Percentiles rank a stretch among this genome's conserved stretches.
phyloP scores from a whole-genome alignment of 2,113 vertebrate genomes.

The Nannobrachium achirus region DNA sequence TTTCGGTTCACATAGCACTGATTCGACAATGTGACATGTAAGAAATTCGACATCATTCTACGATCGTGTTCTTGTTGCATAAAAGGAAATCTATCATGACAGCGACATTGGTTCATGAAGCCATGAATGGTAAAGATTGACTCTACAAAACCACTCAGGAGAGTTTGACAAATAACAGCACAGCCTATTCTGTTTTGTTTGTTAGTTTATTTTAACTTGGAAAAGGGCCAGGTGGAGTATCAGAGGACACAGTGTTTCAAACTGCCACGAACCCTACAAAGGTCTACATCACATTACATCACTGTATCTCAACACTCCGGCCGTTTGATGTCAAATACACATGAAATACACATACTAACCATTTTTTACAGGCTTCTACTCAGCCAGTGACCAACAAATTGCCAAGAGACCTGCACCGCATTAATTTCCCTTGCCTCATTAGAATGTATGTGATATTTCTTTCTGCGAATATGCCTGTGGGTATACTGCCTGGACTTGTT shows the following conservation, averaged over 20 bases:
- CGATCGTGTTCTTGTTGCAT: background rate
- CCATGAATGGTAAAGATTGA: background rate
- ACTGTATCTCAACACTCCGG: too few relatives aligned
- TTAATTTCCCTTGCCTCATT: too few relatives aligned
- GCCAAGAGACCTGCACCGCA: too few relatives aligned
- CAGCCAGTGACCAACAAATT: too few relatives aligned
- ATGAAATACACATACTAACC: too few relatives aligned
- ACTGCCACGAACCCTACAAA: background rate
- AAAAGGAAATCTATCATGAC: too few relatives aligned
- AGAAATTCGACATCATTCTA: background rate
- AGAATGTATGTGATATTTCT: too few relatives aligned
- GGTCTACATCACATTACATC: background rate
- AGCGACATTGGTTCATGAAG: background rate
- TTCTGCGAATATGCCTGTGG: too few relatives aligned
- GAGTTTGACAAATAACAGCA: background rate
- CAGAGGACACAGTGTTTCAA: background rate
- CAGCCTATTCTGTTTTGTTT: background rate
- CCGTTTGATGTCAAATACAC: too few relatives aligned
- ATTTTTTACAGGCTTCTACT: too few relatives aligned
- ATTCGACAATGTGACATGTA: background rate
- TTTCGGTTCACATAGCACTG: too few relatives aligned
- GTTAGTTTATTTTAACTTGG: background rate
- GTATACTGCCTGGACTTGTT: constrained; percentile 15
- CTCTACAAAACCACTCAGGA: background rate
- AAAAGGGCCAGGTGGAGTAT: background rate